Evolutionary conservation across 2,888 invertebrate species (phyloP).

Genomic region (Odontomyia ornata): DNA sequence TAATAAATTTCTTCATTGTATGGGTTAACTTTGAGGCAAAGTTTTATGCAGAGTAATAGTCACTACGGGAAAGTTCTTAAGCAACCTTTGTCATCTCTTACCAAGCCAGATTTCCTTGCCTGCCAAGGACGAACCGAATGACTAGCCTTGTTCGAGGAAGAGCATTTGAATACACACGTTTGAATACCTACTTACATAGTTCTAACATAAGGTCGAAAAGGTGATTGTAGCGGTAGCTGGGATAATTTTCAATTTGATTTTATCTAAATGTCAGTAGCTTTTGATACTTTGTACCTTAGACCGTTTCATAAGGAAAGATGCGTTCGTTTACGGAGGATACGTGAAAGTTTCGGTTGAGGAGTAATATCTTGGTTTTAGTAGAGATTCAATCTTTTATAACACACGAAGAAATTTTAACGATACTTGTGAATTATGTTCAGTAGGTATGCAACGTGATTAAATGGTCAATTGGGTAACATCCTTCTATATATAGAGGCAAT

Average conservation of each 20-base stretch:
- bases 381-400: slow-evolving; percentile 10
- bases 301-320: slow-evolving; percentile 19
- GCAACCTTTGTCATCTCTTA: slow-evolving; percentile 31
- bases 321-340: neutral
- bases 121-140: neutral
- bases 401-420: neutral
- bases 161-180: slow-evolving; percentile 1
- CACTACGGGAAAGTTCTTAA: slow-evolving; percentile 44
- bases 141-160: neutral
- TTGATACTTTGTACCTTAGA: slow-evolving; percentile 44
- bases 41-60: slow-evolving; percentile 34
- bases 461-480: no score
- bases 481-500: no score
- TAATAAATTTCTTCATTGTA: slow-evolving; percentile 47
- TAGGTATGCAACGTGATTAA: no score
- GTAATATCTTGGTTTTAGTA: neutral
- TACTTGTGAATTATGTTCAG: no score
- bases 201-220: slow-evolving; percentile 33
- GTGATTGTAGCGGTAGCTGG: slow-evolving; percentile 36
- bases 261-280: slow-evolving; percentile 46
- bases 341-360: neutral
- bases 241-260: slow-evolving; percentile 47
- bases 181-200: neutral
- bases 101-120: neutral
- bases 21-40: slow-evolving; percentile 35